Evolutionary conservation across 2,797 vertebrate genomes (phyloP).

Genomic region (Hippoglossus hippoglossus): DNA sequence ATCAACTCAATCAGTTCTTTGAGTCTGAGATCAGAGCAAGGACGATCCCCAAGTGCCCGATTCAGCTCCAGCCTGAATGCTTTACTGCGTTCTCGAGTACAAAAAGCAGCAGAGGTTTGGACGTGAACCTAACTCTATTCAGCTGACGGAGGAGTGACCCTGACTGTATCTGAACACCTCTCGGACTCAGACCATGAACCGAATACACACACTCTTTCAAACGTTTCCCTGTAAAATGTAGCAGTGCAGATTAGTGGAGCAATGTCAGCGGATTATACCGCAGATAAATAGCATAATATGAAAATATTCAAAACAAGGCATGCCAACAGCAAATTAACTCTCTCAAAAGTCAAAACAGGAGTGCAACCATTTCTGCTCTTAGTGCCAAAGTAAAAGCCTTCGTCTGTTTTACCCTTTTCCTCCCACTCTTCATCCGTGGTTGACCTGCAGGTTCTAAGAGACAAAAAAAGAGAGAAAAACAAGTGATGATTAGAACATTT

Average conservation of each 20-base stretch:
- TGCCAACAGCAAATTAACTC: slow-evolving; percentile 62
- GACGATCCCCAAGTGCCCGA: neutral
- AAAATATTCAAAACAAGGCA: slow-evolving; percentile 59
- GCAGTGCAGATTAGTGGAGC: slow-evolving; percentile 49
- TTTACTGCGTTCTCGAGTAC: slow-evolving; percentile 10
- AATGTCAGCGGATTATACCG: slow-evolving; percentile 18
- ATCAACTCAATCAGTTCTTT: slow-evolving; percentile 29
- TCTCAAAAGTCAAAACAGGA: slow-evolving; percentile 36
- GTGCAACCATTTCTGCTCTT: slow-evolving; percentile 11
- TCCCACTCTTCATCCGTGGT: slow-evolving; percentile 72
- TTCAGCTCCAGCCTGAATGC: slow-evolving; percentile 29
- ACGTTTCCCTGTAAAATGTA: slow-evolving; percentile 25
- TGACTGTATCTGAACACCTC: slow-evolving; percentile 37
- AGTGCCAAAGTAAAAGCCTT: slow-evolving; percentile 46
- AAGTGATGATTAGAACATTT: slow-evolving; percentile 37
- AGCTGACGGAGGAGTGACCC: slow-evolving; percentile 33
- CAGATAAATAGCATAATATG: slow-evolving; percentile 51
- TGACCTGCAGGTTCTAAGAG: slow-evolving; percentile 74
- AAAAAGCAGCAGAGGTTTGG: slow-evolving; percentile 43
- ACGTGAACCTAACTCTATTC: slow-evolving; percentile 43
- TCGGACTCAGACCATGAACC: slow-evolving; percentile 29
- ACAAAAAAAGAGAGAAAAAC: slow-evolving; percentile 11
- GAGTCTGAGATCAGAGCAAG: slow-evolving; percentile 41
- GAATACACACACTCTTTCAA: slow-evolving; percentile 9
- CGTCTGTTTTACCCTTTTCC: slow-evolving; percentile 27